Evolutionary conservation across 2,888 invertebrate species (phyloP).

Genomic region (Ctena decussata): DNA sequence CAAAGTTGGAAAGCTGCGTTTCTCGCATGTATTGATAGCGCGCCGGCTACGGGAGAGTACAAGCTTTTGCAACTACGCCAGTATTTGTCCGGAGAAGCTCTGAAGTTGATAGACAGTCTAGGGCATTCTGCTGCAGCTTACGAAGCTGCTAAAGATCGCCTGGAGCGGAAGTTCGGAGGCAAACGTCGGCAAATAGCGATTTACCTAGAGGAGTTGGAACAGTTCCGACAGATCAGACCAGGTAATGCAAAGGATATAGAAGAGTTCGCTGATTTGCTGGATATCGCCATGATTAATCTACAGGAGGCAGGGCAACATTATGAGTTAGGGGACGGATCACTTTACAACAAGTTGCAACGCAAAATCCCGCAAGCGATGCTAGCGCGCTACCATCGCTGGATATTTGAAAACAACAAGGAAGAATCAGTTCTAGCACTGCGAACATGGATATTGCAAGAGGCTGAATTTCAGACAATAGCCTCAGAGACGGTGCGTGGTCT

Average conservation of each 20-base stretch:
- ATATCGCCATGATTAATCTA: constrained; percentile 44
- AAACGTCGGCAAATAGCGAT: constrained; percentile 17
- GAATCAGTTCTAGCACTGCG: constrained; percentile 23
- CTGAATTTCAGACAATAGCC: neutral
- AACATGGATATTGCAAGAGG: constrained; percentile 8
- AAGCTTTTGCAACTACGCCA: constrained; percentile 57
- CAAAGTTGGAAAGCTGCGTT: constrained; percentile 47
- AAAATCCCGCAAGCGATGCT: constrained; percentile 45
- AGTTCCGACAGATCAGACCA: constrained; percentile 20
- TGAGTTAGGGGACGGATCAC: constrained; percentile 25
- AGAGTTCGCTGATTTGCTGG: constrained; percentile 41
- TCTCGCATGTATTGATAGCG: constrained; percentile 42
- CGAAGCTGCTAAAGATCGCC: constrained; percentile 39
- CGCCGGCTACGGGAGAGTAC: constrained; percentile 51
- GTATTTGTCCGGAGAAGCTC: constrained; percentile 45
- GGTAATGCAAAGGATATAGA: constrained; percentile 30
- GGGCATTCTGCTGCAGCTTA: constrained; percentile 47
- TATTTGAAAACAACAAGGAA: constrained; percentile 23
- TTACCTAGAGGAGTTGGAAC: constrained; percentile 36
- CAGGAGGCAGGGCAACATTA: constrained; percentile 19
- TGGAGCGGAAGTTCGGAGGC: constrained; percentile 43
- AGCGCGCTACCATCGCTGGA: constrained; percentile 32
- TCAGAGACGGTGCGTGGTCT: neutral
- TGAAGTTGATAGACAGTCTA: constrained; percentile 35
- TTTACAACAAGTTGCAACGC: constrained; percentile 28